phyloP scores from a whole-genome alignment of 2,888 invertebrate genomes.

The Electrophaes corylata region DNA sequence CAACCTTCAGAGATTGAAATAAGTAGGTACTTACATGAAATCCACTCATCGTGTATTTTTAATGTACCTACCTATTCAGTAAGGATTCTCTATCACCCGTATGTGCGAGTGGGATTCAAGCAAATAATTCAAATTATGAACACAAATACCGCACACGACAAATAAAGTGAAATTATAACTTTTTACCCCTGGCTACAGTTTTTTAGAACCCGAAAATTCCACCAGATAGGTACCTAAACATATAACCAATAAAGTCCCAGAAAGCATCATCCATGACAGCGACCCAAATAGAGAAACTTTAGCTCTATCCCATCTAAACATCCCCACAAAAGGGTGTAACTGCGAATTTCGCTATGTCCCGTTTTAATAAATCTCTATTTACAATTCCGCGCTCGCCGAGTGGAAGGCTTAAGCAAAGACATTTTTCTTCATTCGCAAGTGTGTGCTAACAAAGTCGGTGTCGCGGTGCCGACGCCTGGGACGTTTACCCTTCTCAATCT shows the following conservation, averaged over 20 bases:
- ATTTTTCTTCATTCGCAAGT: constrained; percentile 82
- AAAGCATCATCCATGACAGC: constrained; percentile 36
- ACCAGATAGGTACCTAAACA: background rate
- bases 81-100: too few species aligned
- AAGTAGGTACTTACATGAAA: too few species aligned
- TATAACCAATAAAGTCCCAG: constrained; percentile 30
- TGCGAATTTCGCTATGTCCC: constrained; percentile 69
- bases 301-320: constrained; percentile 51
- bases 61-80: too few species aligned
- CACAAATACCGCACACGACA: too few species aligned
- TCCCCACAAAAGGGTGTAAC: constrained; percentile 62
- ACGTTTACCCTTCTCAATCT: constrained; percentile 69
- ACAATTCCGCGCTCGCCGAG: constrained; percentile 74
- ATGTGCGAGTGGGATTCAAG: too few species aligned
- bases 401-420: constrained; percentile 80
- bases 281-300: constrained; percentile 52
- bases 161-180: too few species aligned
- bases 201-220: background rate
- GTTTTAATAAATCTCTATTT: constrained; percentile 83
- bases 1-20: too few species aligned
- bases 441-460: constrained; percentile 75
- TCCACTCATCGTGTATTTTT: too few species aligned
- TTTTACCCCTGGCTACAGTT: background rate
- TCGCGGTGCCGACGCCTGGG: constrained; percentile 55
- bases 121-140: too few species aligned